Evolutionary conservation across 1,140 invertebrate genomes (phyloP), one percentile per base, ranked within the genome.

Genomic region (Brachionus angularis): DNA sequence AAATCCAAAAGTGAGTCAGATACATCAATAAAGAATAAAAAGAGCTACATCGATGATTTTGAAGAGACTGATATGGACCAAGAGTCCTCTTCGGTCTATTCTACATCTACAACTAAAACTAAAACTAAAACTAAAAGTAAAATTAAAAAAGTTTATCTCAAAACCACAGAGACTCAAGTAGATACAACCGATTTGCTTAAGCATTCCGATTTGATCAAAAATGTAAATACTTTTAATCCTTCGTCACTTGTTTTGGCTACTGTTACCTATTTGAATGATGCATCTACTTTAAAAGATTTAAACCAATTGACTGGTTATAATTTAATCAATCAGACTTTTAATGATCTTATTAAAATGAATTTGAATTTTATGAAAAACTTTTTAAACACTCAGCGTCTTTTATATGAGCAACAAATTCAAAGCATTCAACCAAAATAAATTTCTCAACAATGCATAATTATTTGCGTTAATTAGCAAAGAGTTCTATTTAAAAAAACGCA

Each of bases 291-390:
- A 18, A 33, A 67, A 27, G 62, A 67, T 29, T 50, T 67, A 16
- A 50, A 67, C 47, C 62, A 50, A 46, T 47, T 67, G 25, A 67
- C 62, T 67, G 62, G 62, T 16, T 67, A 34, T 36, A 67, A 67
- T 67, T 50, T 67, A 36, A 67, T 67, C 8, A 67, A 50, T 67
- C 42, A 67, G 18, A 67, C 62, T 21, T 67, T 67, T 25, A 67
- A 67, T 44, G 47, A 50, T 36, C 27, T 67, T 12, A 50, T 67
- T 31, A 27, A 33, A 47, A 67, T 67, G 62, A 67, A 67, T 67
- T 39, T 67, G 16, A 67, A 67, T 47, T 67, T 67, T 67, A 47
- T 67, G 42, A 46, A 36, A 46, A 50, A 67, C 47, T 67, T 67
- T 50, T 23, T 67, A 16, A 33, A 27, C 29, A 50, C 47, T 23